phyloP scores from a whole-genome alignment of 2,113 vertebrate genomes.

The Sylvicapra grimmia region DNA sequence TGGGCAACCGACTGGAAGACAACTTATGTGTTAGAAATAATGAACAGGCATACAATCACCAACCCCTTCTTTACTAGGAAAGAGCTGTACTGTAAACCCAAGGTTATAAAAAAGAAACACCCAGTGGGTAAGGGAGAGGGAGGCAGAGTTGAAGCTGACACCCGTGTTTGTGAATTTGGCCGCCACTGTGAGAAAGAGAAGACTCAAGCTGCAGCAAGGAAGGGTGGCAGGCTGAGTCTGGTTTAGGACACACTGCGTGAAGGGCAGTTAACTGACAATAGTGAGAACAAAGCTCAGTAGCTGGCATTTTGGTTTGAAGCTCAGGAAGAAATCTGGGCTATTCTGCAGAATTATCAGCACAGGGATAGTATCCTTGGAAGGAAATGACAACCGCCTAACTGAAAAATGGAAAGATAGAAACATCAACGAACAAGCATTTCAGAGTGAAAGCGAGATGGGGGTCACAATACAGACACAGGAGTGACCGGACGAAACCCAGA shows the following conservation, averaged over 20 bases:
- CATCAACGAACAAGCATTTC: background rate
- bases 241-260: background rate
- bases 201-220: background rate
- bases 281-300: background rate
- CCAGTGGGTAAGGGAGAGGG: too few relatives aligned
- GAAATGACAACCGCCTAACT: background rate
- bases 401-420: background rate
- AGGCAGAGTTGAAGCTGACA: background rate
- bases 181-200: background rate
- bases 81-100: background rate
- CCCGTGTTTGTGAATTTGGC: background rate
- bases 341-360: background rate
- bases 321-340: background rate
- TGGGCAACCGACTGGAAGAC: background rate
- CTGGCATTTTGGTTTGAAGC: background rate
- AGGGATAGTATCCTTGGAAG: background rate
- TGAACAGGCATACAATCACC: background rate
- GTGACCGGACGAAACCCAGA: background rate
- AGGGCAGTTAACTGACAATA: background rate
- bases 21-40: background rate
- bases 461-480: background rate
- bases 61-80: background rate
- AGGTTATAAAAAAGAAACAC: background rate
- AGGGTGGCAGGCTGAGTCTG: background rate
- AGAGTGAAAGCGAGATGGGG: background rate